Evolutionary conservation across 2,113 vertebrate genomes (phyloP), one percentile per base, ranked within the genome.

Genomic region (Oreochromis niloticus): DNA sequence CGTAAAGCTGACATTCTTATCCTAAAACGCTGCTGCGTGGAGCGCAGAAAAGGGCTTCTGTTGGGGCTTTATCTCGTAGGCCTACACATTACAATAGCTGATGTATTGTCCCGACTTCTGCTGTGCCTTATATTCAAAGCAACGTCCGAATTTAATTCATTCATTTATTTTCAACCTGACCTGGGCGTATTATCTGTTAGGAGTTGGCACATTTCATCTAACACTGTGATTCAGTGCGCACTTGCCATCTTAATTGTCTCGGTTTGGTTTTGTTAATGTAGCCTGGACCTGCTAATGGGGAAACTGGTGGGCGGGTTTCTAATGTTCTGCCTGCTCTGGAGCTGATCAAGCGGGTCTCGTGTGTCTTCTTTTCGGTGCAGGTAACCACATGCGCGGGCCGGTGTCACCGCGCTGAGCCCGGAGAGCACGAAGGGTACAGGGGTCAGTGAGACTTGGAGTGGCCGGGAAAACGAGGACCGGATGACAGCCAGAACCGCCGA

Each of bases 401-500:
- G 92, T 88, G 91, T 94, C 91, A 43, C 92, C 88, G 89, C 92
- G 92, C 90, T 95, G 94, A 94, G 85, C 88, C 93, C 91, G 87
- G 85, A 89, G 84, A 92, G 85, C 88, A 86, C 84, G 39, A 83
- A 93, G 89, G 93, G 68, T 85, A 89, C 87, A 11, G 73, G 89
- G 89, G 85, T 87, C 87, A 87, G 83, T 87, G 86, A 83, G 78
- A 88, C 82, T 52, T 52, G 66, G 80, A 87, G 85, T 6, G 46
- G 12, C 57, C 82, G 82, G 80, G 13, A 43, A 81, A 39, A 87
- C 55, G 36, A 80, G 84, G 88, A 95, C 96, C 96, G 93, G 88
- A 98, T 98, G 98, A 97, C 97, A 94, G 94, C 97, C 96, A 96
- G 95, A 95, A 96, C 96, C 89, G 95, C 97, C 46, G 97, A 97